Evolutionary conservation across 2,888 invertebrate species (phyloP), one percentile per base, ranked within the genome.

Genomic region (Calliphora vomitoria): DNA sequence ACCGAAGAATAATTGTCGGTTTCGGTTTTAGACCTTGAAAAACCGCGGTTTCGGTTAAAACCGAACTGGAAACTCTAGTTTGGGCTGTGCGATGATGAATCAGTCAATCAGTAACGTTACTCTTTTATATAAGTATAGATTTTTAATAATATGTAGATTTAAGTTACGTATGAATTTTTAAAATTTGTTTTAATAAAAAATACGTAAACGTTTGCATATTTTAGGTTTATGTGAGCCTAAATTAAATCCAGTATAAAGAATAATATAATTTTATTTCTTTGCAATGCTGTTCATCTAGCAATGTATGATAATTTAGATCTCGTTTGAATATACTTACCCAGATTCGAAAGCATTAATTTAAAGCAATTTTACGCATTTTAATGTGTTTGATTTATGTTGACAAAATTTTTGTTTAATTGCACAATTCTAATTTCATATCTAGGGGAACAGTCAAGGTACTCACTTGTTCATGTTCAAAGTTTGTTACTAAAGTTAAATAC

Each of bases 351-450:
- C n/a, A 50, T 50, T 50, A 50, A 50, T 50, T 4, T 50, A 50
- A 50, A 50, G n/a, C n/a, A 50, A 50, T 50, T 50, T 50, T 50
- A 50, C n/a, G 15, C n/a, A 3, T 50, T 50, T 50, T 50, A 5
- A 15, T 50, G 4, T 50, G n/a, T 50, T 44, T 50, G 50, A 50
- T 50, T 50, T 50, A 50, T 50, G 50, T 50, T 50, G 50, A 50
- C 50, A 50, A n/a, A 50, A 50, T 50, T 50, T 50, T 50, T 50
- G 50, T 50, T 50, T 50, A 50, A 50, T 50, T 50, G 6, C n/a
- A 50, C 50, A 50, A 50, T 50, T n/a, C 50, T 15, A 50, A n/a
- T 50, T 50, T 50, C n/a, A 13, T n/a, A 50, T 50, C 50, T 50
- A n/a, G 50, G 50, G n/a, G 1, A 50, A 50, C n/a, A n/a, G 50